Base-by-base conservation (phyloP, 2,888 invertebrate species). In the Lithophane socia region DNA sequence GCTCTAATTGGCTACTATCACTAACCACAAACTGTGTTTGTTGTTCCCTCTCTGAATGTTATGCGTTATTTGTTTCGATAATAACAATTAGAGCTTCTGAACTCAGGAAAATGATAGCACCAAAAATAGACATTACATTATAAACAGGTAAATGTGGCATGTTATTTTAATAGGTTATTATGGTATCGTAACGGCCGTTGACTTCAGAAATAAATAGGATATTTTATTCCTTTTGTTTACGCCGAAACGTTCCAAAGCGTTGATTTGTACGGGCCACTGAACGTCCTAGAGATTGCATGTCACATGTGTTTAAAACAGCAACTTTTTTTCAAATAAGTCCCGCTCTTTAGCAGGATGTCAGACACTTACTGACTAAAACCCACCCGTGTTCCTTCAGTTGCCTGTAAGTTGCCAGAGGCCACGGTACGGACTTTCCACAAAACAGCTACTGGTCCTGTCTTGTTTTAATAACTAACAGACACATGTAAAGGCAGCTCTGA, bases 1-100 rank as follows among this genome's bases (percentile, higher is more conserved):
- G 56, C n/a, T 60, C 67, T 87, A 87, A 87, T 87, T 87, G 66
- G 78, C 63, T 58, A 16, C 80, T 85, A 85, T 83, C 85, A 77
- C 37, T 61, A 67, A 84, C 81, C 84, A 73, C 87, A 86, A 71
- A 21, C 56, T 54, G 37, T 56, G n/a, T 56, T 72, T 80, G 72
- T 77, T 76, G 44, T 80, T 79, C 24, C 24, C 52, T 64, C 66
- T 16, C n/a, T 73, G 70, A 65, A 82, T 85, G 64, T 54, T 37
- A 87, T 71, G 80, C 80, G 76, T 75, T 80, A 79, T 75, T 79
- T 71, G 60, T 72, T 65, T 10, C 76, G 65, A 85, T 79, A 84
- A 70, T 2, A 83, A 67, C 77, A 77, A 77, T 73, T 72, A 75
- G n/a, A 52, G 63, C 60, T 74, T 73, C 56, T 37, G 61, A 61